A percentile compares a stretch with the other conserved stretches of the same genome.
These are phyloP conservation scores for Leontocebus nigricollis DNA, from an alignment of 2,797 vertebrate genomes.

Conservation along the genomic window DNA sequence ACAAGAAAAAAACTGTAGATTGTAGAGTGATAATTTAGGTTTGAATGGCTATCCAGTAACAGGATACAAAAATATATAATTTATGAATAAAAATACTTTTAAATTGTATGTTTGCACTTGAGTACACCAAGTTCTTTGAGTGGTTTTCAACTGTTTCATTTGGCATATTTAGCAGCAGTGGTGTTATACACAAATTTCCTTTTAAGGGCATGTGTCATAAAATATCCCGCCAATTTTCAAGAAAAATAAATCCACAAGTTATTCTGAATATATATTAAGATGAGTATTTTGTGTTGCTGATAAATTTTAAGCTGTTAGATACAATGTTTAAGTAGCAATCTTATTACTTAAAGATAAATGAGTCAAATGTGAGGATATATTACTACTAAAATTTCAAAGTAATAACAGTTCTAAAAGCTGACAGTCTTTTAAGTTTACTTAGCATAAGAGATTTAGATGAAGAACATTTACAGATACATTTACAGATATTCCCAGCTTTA, in stretches of 20 bases:
- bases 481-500: constrained; percentile 3
- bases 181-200: constrained; percentile 66
- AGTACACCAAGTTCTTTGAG: constrained; percentile 56
- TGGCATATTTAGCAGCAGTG: constrained; percentile 58
- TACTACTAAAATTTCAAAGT: constrained; percentile 3
- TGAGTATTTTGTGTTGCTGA: constrained; percentile 3
- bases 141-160: constrained; percentile 51
- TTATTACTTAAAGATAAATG: not conserved
- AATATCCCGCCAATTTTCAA: not conserved
- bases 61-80: constrained; percentile 73
- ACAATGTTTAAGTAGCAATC: not conserved
- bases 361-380: not conserved
- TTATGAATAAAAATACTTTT: constrained; percentile 82
- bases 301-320: not conserved
- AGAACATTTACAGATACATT: not conserved
- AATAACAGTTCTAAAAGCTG: not conserved
- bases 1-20: constrained; percentile 55
- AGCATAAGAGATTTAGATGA: not conserved
- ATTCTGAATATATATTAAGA: constrained; percentile 16
- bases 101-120: constrained; percentile 75
- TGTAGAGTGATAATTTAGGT: constrained; percentile 61
- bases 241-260: not conserved
- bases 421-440: not conserved
- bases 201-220: constrained; percentile 42
- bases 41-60: constrained; percentile 64